Evolutionary conservation across 2,888 invertebrate species (phyloP).

Genomic region (Hedychridium roseum): DNA sequence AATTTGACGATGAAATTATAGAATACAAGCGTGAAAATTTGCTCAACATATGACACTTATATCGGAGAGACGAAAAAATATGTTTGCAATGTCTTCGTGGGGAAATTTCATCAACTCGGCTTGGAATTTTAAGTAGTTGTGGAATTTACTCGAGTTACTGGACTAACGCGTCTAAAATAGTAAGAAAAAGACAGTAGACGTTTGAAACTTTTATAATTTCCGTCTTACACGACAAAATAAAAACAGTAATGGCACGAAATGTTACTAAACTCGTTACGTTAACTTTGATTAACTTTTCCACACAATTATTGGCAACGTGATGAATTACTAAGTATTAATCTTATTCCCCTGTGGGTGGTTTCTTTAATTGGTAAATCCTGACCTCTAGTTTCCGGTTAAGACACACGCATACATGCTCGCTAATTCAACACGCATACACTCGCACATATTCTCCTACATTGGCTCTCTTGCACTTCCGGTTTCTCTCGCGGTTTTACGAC

Average conservation of each 20-base stretch:
- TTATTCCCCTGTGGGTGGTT: slow-evolving; percentile 29
- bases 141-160: no score
- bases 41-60: no score
- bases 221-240: slow-evolving; percentile 37
- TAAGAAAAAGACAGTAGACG: slow-evolving; percentile 33
- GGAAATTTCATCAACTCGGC: no score
- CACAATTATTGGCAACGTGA: slow-evolving; percentile 43
- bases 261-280: slow-evolving; percentile 41
- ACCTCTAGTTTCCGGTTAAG: slow-evolving; percentile 20
- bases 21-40: no score
- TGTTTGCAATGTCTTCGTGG: no score
- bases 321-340: slow-evolving; percentile 35
- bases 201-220: slow-evolving; percentile 21
- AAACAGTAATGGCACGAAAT: slow-evolving; percentile 49
- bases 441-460: no score
- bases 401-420: slow-evolving; percentile 13
- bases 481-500: slow-evolving; percentile 9
- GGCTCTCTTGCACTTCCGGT: slow-evolving; percentile 15
- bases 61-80: no score
- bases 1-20: no score
- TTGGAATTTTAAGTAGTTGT: no score
- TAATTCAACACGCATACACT: slow-evolving; percentile 23
- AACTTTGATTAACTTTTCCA: slow-evolving; percentile 47
- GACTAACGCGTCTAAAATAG: no score
- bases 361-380: slow-evolving; percentile 11